Evolutionary conservation across 2,113 vertebrate species (phyloP).

Genomic region (Perognathus longimembris): DNA sequence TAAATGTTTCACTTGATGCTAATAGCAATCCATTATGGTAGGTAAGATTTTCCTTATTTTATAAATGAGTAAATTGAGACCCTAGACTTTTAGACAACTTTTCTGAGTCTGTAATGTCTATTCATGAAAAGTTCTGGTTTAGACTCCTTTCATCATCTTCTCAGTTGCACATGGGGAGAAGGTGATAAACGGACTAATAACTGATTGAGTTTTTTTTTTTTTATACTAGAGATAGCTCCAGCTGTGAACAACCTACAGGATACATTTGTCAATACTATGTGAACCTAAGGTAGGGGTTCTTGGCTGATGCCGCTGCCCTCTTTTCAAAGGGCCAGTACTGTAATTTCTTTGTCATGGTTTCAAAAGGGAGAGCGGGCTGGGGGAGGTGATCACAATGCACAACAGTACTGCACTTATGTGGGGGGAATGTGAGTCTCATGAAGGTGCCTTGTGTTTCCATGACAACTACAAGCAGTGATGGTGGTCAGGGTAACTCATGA

Average conservation of each 20-base stretch:
- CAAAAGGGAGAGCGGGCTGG: background rate
- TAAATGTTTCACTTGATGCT: conserved; percentile 4
- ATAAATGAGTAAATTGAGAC: background rate
- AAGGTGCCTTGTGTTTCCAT: conserved; percentile 58
- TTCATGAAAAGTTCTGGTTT: background rate
- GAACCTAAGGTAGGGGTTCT: background rate
- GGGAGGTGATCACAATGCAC: background rate
- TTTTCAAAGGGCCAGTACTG: conserved; percentile 26
- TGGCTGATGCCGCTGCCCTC: background rate
- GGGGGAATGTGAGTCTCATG: background rate
- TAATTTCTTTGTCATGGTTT: conserved; percentile 66
- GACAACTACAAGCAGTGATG: conserved; percentile 12
- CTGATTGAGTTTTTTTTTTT: background rate
- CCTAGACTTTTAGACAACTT: conserved; percentile 20
- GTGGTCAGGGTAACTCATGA: conserved; percentile 49
- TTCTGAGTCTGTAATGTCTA: background rate
- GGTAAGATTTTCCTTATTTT: conserved; percentile 11
- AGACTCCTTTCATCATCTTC: background rate
- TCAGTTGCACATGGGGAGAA: background rate
- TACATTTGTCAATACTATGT: conserved; percentile 12
- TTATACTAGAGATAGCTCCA: conserved; percentile 22
- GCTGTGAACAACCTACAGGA: conserved; percentile 15
- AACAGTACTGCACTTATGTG: conserved; percentile 22
- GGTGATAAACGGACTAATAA: conserved; percentile 20
- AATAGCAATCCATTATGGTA: background rate